A percentile compares a stretch with the other conserved stretches of the same genome.
Conservation (phyloP, 1,140 invertebrate genomes). For the Gryllus bimaculatus region DNA sequence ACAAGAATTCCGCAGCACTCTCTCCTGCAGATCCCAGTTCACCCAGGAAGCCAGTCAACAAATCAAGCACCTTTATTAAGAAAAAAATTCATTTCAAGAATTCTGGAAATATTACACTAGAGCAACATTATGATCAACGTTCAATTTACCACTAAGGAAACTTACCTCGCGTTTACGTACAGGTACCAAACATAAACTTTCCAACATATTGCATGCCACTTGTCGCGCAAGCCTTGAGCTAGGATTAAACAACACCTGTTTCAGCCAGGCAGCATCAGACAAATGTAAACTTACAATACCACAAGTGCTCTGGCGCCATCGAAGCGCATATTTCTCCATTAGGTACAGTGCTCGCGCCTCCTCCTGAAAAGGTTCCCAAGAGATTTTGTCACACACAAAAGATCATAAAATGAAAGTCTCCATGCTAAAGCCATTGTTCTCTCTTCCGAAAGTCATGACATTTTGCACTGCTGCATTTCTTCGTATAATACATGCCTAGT, state of each 20-base stretch:
- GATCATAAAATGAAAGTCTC: too few relatives aligned
- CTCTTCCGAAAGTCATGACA: too few relatives aligned
- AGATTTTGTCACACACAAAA: not conserved
- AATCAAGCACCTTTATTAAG: slow-evolving; percentile 57
- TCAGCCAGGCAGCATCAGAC: slow-evolving; percentile 68
- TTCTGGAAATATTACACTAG: not conserved
- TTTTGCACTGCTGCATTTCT: too few relatives aligned
- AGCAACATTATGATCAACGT: not conserved
- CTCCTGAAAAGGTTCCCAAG: slow-evolving; percentile 22
- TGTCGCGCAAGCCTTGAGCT: slow-evolving; percentile 80
- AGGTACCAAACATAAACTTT: slow-evolving; percentile 65
- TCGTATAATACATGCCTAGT: too few relatives aligned
- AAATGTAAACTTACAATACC: slow-evolving; percentile 41
- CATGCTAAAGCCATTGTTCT: too few relatives aligned
- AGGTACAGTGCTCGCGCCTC: slow-evolving; percentile 51
- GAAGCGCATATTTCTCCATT: slow-evolving; percentile 64
- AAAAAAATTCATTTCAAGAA: not conserved
- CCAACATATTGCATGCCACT: slow-evolving; percentile 80
- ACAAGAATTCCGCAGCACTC: slow-evolving; percentile 82
- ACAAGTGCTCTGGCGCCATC: slow-evolving; percentile 40
- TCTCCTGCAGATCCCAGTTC: slow-evolving; percentile 78
- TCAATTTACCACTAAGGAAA: not conserved
- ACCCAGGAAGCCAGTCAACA: slow-evolving; percentile 80
- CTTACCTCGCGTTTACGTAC: slow-evolving; percentile 55
- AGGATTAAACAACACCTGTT: slow-evolving; percentile 81